Evolutionary conservation across 2,888 invertebrate species (phyloP).

Genomic region (Limnephilus auricula): DNA sequence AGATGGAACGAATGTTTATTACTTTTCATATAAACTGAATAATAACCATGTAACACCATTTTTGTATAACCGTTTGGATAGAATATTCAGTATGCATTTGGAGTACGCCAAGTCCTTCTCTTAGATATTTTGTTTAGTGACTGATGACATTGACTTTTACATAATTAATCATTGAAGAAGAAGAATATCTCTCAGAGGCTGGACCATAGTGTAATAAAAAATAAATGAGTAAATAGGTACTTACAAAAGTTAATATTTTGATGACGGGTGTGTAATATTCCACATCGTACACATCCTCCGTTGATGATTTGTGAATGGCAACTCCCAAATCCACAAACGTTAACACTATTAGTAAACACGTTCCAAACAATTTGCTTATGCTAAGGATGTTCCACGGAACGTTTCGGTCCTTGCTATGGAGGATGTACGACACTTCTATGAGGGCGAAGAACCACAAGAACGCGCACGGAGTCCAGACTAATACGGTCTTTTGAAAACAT

Average conservation of each 20-base stretch:
- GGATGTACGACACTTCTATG: conserved; percentile 86
- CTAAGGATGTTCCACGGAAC: conserved; percentile 88
- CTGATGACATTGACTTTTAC: no score
- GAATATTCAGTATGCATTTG: no score
- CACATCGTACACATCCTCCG: conserved; percentile 79
- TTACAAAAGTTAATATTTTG: conserved; percentile 89
- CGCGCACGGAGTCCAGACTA: conserved; percentile 93
- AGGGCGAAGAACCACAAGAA: conserved; percentile 88
- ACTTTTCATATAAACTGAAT: no score
- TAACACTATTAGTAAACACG: conserved; percentile 81
- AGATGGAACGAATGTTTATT: no score
- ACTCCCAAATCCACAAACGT: conserved; percentile 83
- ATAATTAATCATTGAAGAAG: no score
- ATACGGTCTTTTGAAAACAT: conserved; percentile 94
- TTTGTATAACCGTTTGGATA: no score
- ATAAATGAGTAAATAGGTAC: conserved; percentile 71
- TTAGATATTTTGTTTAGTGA: no score
- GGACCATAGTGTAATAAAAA: not conserved
- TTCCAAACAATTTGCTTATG: conserved; percentile 83
- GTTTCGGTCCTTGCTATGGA: conserved; percentile 85
- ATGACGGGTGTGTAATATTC: conserved; percentile 88
- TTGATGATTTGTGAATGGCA: conserved; percentile 78
- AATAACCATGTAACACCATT: no score
- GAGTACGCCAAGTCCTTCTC: no score
- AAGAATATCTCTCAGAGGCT: not conserved